Conservation (phyloP, 2,888 invertebrate genomes). For the Rotaria sp. region DNA sequence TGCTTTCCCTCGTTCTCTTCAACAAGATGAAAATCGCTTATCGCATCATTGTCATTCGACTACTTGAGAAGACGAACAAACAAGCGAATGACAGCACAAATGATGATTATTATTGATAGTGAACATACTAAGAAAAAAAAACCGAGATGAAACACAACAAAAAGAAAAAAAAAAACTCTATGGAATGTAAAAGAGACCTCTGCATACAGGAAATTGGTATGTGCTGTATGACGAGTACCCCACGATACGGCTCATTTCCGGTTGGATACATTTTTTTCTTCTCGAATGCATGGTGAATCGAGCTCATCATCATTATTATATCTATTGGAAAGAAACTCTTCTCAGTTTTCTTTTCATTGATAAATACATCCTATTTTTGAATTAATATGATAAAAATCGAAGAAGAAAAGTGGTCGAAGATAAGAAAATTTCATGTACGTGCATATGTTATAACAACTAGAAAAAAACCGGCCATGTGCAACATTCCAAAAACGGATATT, state of each 20-base stretch:
- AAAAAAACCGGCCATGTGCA: not conserved
- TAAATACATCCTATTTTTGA: too few species aligned
- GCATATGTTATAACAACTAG: not conserved
- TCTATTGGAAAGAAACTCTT: not conserved
- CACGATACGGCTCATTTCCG: not conserved
- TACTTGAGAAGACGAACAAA: not conserved
- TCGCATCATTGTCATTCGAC: not conserved
- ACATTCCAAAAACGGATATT: not conserved
- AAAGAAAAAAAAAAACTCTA: not conserved
- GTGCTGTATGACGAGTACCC: not conserved
- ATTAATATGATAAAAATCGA: too few species aligned
- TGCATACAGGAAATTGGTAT: not conserved
- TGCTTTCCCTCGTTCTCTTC: not conserved
- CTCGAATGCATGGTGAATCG: not conserved
- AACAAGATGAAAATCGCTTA: constrained; percentile 3
- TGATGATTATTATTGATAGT: not conserved
- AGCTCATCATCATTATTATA: not conserved
- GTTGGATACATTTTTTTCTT: not conserved
- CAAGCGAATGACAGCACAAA: not conserved
- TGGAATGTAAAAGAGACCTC: not conserved
- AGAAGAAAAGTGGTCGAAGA: too few species aligned
- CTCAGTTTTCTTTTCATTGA: not conserved
- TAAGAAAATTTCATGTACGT: not conserved
- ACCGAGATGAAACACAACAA: not conserved
- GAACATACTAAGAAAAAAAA: not conserved